Conservation (phyloP, 2,113 vertebrate genomes). For the Gambusia holbrooki region DNA sequence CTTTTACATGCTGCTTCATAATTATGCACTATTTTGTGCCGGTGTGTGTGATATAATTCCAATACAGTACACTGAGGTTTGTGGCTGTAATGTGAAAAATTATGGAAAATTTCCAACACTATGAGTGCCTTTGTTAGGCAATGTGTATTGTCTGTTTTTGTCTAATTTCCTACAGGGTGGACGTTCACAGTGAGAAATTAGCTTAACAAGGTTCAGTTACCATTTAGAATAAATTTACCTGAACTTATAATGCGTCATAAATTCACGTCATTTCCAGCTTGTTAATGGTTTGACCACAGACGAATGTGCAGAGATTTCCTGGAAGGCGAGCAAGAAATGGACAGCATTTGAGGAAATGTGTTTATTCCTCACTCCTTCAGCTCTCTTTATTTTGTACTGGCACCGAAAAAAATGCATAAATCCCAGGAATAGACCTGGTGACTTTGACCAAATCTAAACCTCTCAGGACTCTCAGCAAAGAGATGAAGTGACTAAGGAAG, state of each 20-base stretch:
- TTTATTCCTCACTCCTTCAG: conserved; percentile 18
- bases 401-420: conserved; percentile 23
- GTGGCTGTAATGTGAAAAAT: neutral
- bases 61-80: neutral
- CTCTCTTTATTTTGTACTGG: neutral
- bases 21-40: neutral
- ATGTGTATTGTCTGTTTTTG: neutral
- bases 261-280: conserved; percentile 55
- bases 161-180: neutral
- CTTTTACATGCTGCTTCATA: neutral
- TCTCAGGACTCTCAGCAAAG: conserved; percentile 28
- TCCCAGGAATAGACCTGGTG: conserved; percentile 2
- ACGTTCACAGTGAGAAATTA: neutral
- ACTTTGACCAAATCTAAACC: conserved; percentile 39
- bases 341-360: neutral
- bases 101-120: neutral
- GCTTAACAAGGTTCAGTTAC: conserved; percentile 28
- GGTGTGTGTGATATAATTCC: neutral
- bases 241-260: conserved; percentile 57
- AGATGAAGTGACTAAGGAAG: conserved; percentile 33
- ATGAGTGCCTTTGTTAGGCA: neutral
- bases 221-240: conserved; percentile 59
- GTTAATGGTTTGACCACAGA: conserved; percentile 46
- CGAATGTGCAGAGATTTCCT: conserved; percentile 42
- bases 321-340: conserved; percentile 47